phyloP scores from a whole-genome alignment of 2,888 invertebrate species.

The Lymantria dispar region DNA sequence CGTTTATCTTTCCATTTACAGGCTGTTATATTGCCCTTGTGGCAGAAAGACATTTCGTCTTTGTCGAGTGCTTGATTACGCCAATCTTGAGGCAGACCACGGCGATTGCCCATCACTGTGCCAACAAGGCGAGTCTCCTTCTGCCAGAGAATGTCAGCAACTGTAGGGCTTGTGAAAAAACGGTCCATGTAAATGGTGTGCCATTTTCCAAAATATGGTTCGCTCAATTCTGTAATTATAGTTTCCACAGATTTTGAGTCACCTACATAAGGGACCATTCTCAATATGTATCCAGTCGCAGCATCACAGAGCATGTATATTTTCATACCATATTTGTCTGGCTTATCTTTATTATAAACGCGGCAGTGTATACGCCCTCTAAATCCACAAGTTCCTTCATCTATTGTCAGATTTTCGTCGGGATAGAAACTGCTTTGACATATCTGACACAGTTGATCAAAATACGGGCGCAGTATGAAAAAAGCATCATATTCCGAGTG shows the following conservation, averaged over 20 bases:
- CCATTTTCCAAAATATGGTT: constrained; percentile 1
- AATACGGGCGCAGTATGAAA: too few species aligned
- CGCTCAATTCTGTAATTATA: neutral
- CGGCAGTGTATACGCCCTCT: too few species aligned
- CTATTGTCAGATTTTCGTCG: too few species aligned
- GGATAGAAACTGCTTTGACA: too few species aligned
- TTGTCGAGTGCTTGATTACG: neutral
- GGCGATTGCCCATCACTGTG: constrained; percentile 17
- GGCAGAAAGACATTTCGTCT: constrained; percentile 6
- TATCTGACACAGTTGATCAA: too few species aligned
- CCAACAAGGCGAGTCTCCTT: constrained; percentile 14
- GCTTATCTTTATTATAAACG: too few species aligned
- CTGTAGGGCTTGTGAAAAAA: constrained; percentile 1
- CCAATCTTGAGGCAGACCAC: constrained; percentile 7
- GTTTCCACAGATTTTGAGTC: neutral
- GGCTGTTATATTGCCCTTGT: constrained; percentile 11
- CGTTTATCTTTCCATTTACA: too few species aligned
- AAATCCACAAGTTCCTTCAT: too few species aligned
- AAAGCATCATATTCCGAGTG: too few species aligned
- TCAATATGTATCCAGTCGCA: too few species aligned
- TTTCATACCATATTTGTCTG: too few species aligned
- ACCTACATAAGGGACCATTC: neutral
- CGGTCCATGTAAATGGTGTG: constrained; percentile 9
- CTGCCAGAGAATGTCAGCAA: neutral
- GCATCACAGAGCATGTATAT: too few species aligned